Evolutionary conservation across 2,888 invertebrate species (phyloP), one percentile per base, ranked within the genome.

Genomic region (Ephialtes manifestator): DNA sequence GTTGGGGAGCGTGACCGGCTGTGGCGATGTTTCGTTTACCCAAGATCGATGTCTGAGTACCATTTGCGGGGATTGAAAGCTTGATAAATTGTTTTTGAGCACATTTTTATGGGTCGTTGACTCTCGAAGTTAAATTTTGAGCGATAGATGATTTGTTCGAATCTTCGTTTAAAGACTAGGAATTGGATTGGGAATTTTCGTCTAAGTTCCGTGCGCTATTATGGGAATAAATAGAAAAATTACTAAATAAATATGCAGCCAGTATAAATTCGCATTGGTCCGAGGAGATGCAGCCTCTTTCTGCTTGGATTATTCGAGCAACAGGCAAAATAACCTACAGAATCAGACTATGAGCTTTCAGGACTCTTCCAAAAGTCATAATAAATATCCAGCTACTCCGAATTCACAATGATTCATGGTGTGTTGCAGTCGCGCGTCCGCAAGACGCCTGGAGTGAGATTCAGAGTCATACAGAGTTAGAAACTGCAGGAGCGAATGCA

Each of bases 1-100:
- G 18, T 63, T 35, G 39, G 63, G n/a, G 71, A 78, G 83, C 83
- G 72, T 78, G 83, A 83, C 83, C 83, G 72, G 78, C 78, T 83
- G 83, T 72, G 55, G 82, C 77, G 70, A 72, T 67, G 77, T 55
- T 71, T 51, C 67, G n/a, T 63, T 74, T 65, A 67, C 71, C 76
- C 28, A 15, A 28, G 24, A 58, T 58, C 58, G 28, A 13, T 4
- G 13, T 5, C 24, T 11, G 58, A 20, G 10, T 55, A 1, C n/a
- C 28, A 15, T 13, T 10, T 5, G 13, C 13, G 58, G 15, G 13
- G 11, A 58, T 58, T 28, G 7, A 58, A 58, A 58, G 58, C 15
- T 5, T 13, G 58, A 58, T 55, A 11, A 58, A 28, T 28, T 58
- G 15, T 58, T 28, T 28, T 28, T 24, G 13, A 24, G 3, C 15